Conservation (phyloP, 2,797 vertebrate genomes). For the Falco rusticolus region DNA sequence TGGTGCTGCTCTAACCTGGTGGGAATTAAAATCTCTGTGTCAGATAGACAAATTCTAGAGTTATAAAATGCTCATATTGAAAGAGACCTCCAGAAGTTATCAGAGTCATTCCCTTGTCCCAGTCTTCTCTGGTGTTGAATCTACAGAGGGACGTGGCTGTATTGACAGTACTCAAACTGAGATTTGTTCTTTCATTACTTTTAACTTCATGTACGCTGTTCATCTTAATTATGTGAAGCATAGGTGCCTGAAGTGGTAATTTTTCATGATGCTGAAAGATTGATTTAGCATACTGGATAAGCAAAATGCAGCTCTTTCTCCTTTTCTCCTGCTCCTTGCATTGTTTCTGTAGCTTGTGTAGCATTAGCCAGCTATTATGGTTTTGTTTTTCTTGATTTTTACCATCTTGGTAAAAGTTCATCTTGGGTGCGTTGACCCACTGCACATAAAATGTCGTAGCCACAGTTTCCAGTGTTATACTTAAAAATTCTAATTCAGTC, state of each 20-base stretch:
- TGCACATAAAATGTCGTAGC: not conserved
- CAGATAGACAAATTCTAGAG: not conserved
- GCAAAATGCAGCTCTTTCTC: not conserved
- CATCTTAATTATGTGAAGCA: not conserved
- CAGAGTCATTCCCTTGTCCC: not conserved
- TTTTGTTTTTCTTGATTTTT: not conserved
- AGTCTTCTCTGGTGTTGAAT: not conserved
- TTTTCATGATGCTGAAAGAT: not conserved
- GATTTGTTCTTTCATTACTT: not conserved
- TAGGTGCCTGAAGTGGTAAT: not conserved
- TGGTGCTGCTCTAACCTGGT: not conserved
- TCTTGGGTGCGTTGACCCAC: not conserved
- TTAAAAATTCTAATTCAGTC: not conserved
- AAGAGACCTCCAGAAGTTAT: not conserved
- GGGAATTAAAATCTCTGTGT: not conserved
- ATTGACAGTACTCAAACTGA: not conserved
- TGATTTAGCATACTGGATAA: not conserved
- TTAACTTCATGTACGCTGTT: not conserved
- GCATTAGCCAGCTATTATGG: not conserved
- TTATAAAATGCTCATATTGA: not conserved
- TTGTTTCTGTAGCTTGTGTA: not conserved
- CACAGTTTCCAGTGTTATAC: not conserved
- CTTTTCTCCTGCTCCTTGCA: not conserved
- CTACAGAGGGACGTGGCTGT: not conserved
- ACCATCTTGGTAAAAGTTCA: not conserved